Evolutionary conservation across 2,888 invertebrate species (phyloP).

Genomic region (Tenthredo scrophulariae): DNA sequence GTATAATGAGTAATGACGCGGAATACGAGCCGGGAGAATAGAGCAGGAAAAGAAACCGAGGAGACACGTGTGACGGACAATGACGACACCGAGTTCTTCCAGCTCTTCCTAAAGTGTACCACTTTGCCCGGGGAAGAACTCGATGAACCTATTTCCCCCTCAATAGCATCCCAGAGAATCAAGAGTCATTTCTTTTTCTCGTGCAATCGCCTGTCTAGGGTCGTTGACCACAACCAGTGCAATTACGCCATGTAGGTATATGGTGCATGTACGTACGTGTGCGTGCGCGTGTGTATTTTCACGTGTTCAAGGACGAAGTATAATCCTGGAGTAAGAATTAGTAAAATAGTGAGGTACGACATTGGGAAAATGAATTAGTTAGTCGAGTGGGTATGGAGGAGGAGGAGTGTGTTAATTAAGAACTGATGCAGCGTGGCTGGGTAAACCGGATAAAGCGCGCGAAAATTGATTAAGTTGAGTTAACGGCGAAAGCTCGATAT

Average conservation of each 20-base stretch:
- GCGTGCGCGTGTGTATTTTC: neutral
- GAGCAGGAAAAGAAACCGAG: neutral
- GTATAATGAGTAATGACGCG: neutral
- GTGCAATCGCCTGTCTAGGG: neutral
- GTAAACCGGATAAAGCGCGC: neutral
- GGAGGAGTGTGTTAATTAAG: neutral
- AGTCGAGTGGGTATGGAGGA: no score
- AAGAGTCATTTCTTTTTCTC: neutral
- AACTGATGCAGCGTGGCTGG: neutral
- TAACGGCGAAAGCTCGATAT: neutral
- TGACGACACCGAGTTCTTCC: neutral
- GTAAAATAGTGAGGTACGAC: neutral
- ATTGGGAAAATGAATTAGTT: neutral
- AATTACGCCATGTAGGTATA: neutral
- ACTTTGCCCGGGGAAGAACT: neutral
- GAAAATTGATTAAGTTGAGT: neutral
- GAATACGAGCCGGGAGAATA: neutral
- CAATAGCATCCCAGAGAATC: neutral
- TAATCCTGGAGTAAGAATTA: neutral
- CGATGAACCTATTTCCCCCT: neutral
- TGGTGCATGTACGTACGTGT: no score
- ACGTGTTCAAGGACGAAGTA: neutral
- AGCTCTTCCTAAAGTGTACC: neutral
- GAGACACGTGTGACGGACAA: slow-evolving; percentile 4
- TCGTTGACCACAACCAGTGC: neutral